These are phyloP conservation scores for Melanerpes aurifrons DNA, from an alignment of 2,113 vertebrate species.

Conservation along the genomic window DNA sequence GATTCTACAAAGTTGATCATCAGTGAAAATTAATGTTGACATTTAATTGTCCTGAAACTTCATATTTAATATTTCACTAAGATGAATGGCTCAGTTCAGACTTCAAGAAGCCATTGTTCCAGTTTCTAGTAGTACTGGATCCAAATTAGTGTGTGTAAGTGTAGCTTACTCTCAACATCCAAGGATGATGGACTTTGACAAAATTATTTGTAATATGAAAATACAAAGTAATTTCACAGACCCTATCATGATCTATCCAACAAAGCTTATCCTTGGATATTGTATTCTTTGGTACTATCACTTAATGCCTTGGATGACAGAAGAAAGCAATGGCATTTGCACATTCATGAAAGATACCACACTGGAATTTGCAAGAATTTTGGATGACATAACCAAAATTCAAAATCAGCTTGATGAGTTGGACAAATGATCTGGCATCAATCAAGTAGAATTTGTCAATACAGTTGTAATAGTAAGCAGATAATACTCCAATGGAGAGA, in stretches of 20 bases:
- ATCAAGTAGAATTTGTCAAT: not conserved
- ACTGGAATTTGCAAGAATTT: not conserved
- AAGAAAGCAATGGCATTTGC: not conserved
- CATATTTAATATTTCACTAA: slow-evolving; percentile 3
- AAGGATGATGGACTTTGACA: not conserved
- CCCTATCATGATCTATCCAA: not conserved
- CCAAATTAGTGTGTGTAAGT: not conserved
- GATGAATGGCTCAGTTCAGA: not conserved
- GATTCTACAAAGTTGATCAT: not conserved
- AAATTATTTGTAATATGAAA: not conserved
- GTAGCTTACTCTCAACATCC: not conserved
- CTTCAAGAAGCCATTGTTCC: not conserved
- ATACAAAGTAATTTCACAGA: not conserved
- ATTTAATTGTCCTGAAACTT: slow-evolving; percentile 6
- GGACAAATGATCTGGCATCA: not conserved
- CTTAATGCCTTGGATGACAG: not conserved
- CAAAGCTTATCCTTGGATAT: not conserved
- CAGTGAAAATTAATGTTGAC: slow-evolving; percentile 7
- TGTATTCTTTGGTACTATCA: not conserved
- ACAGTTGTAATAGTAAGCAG: not conserved
- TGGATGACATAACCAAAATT: not conserved
- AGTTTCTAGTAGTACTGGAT: not conserved
- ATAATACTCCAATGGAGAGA: not conserved
- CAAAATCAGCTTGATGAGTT: not conserved
- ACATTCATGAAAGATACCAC: not conserved